A percentile compares a stretch with the other conserved stretches of the same genome.
These are phyloP conservation scores for Setipinna tenuifilis DNA, from an alignment of 2,797 vertebrate species.

Conservation along the genomic window DNA sequence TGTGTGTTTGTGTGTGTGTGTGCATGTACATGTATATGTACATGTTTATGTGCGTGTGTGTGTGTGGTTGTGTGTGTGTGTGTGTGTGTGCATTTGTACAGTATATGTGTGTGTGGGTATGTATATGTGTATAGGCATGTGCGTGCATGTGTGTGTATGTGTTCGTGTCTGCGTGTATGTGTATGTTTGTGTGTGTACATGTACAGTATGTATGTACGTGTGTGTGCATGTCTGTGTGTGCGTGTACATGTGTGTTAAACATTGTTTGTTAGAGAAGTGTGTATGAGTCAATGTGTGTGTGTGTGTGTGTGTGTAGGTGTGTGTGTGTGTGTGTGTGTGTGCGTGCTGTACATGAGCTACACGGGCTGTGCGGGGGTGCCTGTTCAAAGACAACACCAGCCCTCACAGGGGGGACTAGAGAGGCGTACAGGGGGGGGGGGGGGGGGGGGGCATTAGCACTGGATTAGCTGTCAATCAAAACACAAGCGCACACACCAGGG, in stretches of 20 bases:
- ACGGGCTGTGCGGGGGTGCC: background rate
- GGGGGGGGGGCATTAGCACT: background rate
- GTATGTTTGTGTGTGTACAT: too few species aligned
- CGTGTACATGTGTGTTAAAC: background rate
- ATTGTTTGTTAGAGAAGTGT: background rate
- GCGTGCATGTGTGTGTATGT: slow-evolving; percentile 45
- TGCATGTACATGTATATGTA: slow-evolving; percentile 24
- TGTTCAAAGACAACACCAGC: slow-evolving; percentile 8
- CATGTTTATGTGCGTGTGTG: background rate
- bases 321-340: background rate
- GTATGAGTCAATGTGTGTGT: background rate
- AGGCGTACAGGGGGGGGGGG: background rate
- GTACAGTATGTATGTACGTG: background rate
- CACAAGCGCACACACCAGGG: background rate
- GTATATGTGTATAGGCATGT: background rate
- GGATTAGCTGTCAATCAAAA: slow-evolving; percentile 23
- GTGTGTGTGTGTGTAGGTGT: slow-evolving; percentile 45
- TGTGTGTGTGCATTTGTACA: too few species aligned
- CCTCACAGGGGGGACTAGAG: background rate
- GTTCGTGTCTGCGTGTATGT: background rate
- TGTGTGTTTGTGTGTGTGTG: slow-evolving; percentile 42
- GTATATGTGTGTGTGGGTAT: background rate
- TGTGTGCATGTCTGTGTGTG: slow-evolving; percentile 6
- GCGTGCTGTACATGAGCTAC: background rate
- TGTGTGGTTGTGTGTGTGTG: too few species aligned